These are phyloP conservation scores for Epizoanthus fatuus DNA, from an alignment of 92 coral and sea anemone species.

Conservation along the genomic window DNA sequence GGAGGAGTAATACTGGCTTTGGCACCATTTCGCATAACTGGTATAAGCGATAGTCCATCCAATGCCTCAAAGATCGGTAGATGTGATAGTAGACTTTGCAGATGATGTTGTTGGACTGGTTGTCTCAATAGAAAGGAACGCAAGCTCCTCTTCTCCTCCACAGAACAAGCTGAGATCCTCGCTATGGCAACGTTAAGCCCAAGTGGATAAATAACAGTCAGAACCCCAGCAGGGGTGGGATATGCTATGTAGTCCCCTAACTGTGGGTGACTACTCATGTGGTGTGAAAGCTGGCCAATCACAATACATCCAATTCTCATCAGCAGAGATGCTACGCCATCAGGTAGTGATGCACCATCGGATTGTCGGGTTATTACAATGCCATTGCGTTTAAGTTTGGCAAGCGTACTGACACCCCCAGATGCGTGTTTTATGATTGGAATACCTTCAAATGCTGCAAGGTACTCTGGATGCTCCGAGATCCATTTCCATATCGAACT, in stretches of 20 bases:
- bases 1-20: slow-evolving; percentile 53
- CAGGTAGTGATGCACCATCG: slow-evolving; percentile 53
- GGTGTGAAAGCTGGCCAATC: slow-evolving; percentile 57
- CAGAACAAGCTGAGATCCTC: slow-evolving; percentile 21
- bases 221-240: slow-evolving; percentile 72
- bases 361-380: slow-evolving; percentile 46
- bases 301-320: slow-evolving; percentile 72
- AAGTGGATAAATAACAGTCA: slow-evolving; percentile 56
- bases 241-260: slow-evolving; percentile 66
- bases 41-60: slow-evolving; percentile 59
- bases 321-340: slow-evolving; percentile 44
- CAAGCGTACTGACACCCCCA: slow-evolving; percentile 37
- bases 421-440: slow-evolving; percentile 70
- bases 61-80: slow-evolving; percentile 83
- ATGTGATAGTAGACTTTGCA: slow-evolving; percentile 40
- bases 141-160: slow-evolving; percentile 56
- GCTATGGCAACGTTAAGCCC: slow-evolving; percentile 20
- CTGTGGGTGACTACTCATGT: slow-evolving; percentile 59
- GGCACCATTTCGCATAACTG: slow-evolving; percentile 26
- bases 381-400: slow-evolving; percentile 49
- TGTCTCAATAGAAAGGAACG: slow-evolving; percentile 52
- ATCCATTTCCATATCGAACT: slow-evolving; percentile 79
- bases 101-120: slow-evolving; percentile 13
- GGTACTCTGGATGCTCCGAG: slow-evolving; percentile 48
- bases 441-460: slow-evolving; percentile 62